Percentiles rank a stretch among this genome's conserved stretches.
Evolutionary conservation across 2,797 vertebrate species (phyloP).

Genomic region (Oophaga sylvatica): DNA sequence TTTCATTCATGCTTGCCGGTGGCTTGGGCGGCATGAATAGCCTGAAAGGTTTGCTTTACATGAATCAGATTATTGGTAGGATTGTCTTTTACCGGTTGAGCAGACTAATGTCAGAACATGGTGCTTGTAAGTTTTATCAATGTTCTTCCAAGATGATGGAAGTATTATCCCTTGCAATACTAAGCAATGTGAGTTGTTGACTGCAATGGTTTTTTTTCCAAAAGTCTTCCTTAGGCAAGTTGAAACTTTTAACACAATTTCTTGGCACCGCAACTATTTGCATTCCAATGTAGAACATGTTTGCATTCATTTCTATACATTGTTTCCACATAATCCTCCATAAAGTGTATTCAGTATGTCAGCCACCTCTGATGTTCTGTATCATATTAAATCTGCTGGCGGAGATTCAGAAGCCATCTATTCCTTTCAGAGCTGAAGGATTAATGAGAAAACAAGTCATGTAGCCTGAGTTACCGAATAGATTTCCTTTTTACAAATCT

Average conservation of each 20-base stretch:
- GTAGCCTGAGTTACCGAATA: not conserved
- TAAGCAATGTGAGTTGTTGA: not conserved
- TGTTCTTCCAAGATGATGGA: not conserved
- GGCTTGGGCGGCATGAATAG: too few relatives aligned
- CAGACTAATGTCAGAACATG: not conserved
- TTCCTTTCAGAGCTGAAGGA: not conserved
- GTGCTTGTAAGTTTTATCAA: not conserved
- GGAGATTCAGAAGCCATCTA: not conserved
- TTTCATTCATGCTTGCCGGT: too few relatives aligned
- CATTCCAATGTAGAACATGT: constrained; percentile 44
- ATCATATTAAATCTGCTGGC: not conserved
- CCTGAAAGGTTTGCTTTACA: too few relatives aligned
- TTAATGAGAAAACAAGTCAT: not conserved
- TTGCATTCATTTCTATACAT: constrained; percentile 3
- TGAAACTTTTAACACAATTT: constrained; percentile 36
- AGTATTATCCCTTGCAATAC: not conserved
- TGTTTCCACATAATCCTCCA: not conserved
- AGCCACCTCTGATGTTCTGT: not conserved
- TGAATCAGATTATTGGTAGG: not conserved
- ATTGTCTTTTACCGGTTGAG: not conserved
- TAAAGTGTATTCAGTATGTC: not conserved
- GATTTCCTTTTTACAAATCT: too few relatives aligned
- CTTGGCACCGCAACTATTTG: constrained; percentile 23
- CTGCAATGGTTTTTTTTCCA: constrained; percentile 8
- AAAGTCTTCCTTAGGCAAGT: constrained; percentile 28